These are phyloP conservation scores for Hipparchia sbordonii DNA, from an alignment of 2,888 invertebrate species.

Conservation along the genomic window DNA sequence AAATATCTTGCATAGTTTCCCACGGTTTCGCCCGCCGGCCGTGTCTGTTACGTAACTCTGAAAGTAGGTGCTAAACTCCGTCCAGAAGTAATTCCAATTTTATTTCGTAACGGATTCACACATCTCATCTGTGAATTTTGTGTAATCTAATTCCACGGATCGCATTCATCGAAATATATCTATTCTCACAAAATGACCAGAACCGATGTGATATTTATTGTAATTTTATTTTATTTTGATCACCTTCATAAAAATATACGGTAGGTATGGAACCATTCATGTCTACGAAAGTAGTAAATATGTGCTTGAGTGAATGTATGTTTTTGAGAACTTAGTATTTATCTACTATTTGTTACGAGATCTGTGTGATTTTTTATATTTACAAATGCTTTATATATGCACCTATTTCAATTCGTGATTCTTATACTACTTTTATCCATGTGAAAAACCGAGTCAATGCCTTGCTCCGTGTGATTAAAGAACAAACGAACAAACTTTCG, in stretches of 20 bases:
- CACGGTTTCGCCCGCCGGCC: constrained; percentile 41
- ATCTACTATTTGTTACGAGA: neutral
- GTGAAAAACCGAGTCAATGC: too few species aligned
- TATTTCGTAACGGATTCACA: constrained; percentile 39
- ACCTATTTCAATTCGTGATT: too few species aligned
- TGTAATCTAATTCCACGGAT: constrained; percentile 38
- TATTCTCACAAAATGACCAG: constrained; percentile 30
- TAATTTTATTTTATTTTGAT: constrained; percentile 17
- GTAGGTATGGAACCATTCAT: constrained; percentile 6
- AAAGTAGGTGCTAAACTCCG: constrained; percentile 43
- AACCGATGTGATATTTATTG: constrained; percentile 29
- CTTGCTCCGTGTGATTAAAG: too few species aligned
- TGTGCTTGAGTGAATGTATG: neutral
- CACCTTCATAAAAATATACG: constrained; percentile 9
- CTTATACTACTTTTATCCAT: too few species aligned
- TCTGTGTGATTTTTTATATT: neutral
- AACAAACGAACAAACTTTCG: too few species aligned
- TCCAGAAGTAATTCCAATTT: constrained; percentile 40
- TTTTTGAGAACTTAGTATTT: neutral
- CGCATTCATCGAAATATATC: constrained; percentile 37
- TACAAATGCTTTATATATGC: neutral
- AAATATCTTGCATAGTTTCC: constrained; percentile 43
- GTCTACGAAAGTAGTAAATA: constrained; percentile 1
- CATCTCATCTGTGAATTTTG: constrained; percentile 36
- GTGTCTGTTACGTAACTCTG: constrained; percentile 39